Evolutionary conservation across 2,797 vertebrate species (phyloP).

Genomic region (Brachymystax lenok): DNA sequence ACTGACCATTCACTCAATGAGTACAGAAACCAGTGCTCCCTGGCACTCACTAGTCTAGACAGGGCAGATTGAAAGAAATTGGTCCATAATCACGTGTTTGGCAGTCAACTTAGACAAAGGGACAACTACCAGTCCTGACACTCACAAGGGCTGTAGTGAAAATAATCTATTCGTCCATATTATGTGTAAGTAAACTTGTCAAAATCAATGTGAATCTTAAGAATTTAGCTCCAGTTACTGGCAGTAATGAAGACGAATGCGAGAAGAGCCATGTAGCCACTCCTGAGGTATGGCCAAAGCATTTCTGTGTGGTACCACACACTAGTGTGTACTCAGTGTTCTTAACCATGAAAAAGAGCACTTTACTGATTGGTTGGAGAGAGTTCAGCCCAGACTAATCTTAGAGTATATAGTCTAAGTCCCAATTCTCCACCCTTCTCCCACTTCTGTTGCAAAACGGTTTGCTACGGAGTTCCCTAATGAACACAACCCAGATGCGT

Average conservation of each 20-base stretch:
- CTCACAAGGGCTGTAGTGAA: background rate
- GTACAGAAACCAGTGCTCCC: background rate
- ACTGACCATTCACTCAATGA: background rate
- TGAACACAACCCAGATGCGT: too few relatives aligned
- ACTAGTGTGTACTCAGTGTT: conserved; percentile 19
- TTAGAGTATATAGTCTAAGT: conserved; percentile 13
- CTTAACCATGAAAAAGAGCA: conserved; percentile 20
- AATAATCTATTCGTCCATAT: background rate
- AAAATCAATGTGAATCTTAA: conserved; percentile 22
- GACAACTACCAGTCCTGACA: background rate
- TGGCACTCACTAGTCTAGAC: background rate
- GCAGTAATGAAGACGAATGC: conserved; percentile 10
- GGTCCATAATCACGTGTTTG: too few relatives aligned
- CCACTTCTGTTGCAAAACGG: background rate
- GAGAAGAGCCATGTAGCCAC: conserved; percentile 35
- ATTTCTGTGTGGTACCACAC: conserved; percentile 26
- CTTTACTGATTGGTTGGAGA: conserved; percentile 12
- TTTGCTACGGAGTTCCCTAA: background rate
- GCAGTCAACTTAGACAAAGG: too few relatives aligned
- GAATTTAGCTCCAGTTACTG: conserved; percentile 29
- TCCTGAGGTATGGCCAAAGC: conserved; percentile 41
- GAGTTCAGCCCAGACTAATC: conserved; percentile 27
- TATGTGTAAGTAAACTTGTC: conserved; percentile 5
- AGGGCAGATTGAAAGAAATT: too few relatives aligned
- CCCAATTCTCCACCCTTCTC: too few relatives aligned